These are phyloP conservation scores for Carassius gibelio DNA, from an alignment of 2,113 vertebrate species.

Conservation along the genomic window DNA sequence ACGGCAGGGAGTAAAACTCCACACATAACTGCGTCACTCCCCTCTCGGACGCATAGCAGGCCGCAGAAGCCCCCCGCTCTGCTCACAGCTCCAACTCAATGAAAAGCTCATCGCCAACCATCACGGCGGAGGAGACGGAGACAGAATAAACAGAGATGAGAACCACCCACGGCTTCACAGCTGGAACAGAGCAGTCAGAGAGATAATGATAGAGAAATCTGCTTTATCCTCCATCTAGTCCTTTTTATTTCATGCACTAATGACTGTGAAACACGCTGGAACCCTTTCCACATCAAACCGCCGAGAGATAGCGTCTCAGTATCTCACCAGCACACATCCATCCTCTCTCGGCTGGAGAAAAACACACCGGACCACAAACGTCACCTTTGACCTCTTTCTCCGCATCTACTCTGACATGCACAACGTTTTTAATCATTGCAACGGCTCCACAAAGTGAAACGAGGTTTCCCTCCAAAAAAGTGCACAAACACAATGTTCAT, in stretches of 20 bases:
- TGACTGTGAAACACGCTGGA: constrained; percentile 62
- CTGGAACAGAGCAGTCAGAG: constrained; percentile 63
- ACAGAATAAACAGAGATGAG: constrained; percentile 63
- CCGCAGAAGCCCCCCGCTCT: constrained; percentile 74
- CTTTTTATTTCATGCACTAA: constrained; percentile 67
- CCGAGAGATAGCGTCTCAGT: constrained; percentile 54
- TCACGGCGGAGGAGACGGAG: constrained; percentile 59
- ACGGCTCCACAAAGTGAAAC: background rate
- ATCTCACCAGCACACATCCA: constrained; percentile 52
- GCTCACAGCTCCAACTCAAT: constrained; percentile 66
- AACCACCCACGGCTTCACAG: constrained; percentile 62
- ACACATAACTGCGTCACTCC: constrained; percentile 72
- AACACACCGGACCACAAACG: background rate
- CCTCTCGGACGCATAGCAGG: constrained; percentile 64
- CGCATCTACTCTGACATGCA: background rate
- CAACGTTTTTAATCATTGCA: background rate
- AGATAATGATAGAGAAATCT: constrained; percentile 61
- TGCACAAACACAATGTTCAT: background rate
- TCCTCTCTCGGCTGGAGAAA: background rate
- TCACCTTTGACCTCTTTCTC: background rate
- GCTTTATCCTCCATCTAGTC: constrained; percentile 57
- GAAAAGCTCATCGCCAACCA: constrained; percentile 70
- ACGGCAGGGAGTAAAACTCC: constrained; percentile 71
- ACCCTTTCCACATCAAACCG: constrained; percentile 35
- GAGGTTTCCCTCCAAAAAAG: background rate